Evolutionary conservation across 23 tunicate species (phyloP).

Genomic region (Clavelina lepadiformis): DNA sequence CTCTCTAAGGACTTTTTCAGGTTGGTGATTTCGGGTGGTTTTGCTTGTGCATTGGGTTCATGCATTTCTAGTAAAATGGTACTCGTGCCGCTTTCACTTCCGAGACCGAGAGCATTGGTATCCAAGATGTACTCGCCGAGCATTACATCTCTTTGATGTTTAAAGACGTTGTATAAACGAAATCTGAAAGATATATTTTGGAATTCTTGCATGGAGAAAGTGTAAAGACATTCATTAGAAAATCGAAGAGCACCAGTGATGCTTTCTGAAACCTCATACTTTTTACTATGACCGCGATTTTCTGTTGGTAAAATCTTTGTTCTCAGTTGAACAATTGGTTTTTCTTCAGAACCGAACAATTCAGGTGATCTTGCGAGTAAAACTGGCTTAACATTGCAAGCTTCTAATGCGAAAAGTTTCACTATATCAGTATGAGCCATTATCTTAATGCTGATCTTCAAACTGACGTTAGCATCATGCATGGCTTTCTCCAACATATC

Average conservation of each 20-base stretch:
- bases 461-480: neutral
- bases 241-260: constrained; percentile 67
- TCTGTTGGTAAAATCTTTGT: constrained; percentile 74
- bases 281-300: constrained; percentile 74
- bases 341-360: constrained; percentile 15
- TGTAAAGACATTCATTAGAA: constrained; percentile 62
- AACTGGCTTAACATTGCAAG: constrained; percentile 33
- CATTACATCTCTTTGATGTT: constrained; percentile 66
- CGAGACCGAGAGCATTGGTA: constrained; percentile 26
- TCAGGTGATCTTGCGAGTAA: constrained; percentile 22
- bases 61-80: constrained; percentile 49
- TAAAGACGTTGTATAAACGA: constrained; percentile 65
- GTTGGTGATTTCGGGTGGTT: constrained; percentile 19
- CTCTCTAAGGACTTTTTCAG: constrained; percentile 21
- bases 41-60: constrained; percentile 27
- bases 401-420: constrained; percentile 74
- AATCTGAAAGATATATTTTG: constrained; percentile 42
- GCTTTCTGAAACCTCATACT: constrained; percentile 61
- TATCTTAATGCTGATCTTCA: constrained; percentile 62
- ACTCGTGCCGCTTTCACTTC: constrained; percentile 31
- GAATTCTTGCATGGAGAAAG: constrained; percentile 44
- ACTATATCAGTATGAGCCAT: constrained; percentile 47
- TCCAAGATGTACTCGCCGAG: constrained; percentile 80
- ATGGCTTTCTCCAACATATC: neutral
- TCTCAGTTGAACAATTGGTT: constrained; percentile 50